These are phyloP conservation scores for Erpornis zantholeuca DNA, from an alignment of 2,113 vertebrate genomes.

Conservation along the genomic window DNA sequence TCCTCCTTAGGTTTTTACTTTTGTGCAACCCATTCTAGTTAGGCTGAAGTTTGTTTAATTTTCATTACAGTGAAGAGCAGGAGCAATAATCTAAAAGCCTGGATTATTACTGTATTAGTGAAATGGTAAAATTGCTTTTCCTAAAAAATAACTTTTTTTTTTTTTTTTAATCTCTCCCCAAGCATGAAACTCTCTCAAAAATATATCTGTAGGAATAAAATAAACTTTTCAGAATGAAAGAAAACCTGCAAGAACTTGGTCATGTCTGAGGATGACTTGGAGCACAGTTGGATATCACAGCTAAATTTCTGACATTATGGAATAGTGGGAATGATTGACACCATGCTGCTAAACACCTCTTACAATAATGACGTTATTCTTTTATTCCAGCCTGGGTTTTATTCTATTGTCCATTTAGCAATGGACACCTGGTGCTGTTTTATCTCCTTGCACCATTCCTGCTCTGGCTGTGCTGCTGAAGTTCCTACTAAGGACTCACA, in stretches of 20 bases:
- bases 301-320: not conserved
- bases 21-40: conserved; percentile 42
- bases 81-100: conserved; percentile 44
- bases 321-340: not conserved
- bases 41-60: conserved; percentile 53
- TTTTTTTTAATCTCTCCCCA: not conserved
- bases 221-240: not conserved
- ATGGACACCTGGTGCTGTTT: not conserved
- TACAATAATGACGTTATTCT: not conserved
- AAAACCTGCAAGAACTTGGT: too few relatives aligned
- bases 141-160: not conserved
- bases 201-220: not conserved
- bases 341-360: not conserved
- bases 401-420: not conserved
- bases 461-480: not conserved
- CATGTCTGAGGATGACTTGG: not conserved
- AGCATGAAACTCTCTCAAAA: not conserved
- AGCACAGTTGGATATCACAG: not conserved
- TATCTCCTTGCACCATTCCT: not conserved
- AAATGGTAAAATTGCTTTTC: conserved; percentile 11
- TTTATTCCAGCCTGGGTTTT: not conserved
- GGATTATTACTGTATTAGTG: not conserved
- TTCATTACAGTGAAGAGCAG: not conserved
- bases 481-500: not conserved
- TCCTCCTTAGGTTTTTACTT: conserved; percentile 65